Evolutionary conservation across 2,113 vertebrate genomes (phyloP).

Genomic region (Melanocharis versteri): DNA sequence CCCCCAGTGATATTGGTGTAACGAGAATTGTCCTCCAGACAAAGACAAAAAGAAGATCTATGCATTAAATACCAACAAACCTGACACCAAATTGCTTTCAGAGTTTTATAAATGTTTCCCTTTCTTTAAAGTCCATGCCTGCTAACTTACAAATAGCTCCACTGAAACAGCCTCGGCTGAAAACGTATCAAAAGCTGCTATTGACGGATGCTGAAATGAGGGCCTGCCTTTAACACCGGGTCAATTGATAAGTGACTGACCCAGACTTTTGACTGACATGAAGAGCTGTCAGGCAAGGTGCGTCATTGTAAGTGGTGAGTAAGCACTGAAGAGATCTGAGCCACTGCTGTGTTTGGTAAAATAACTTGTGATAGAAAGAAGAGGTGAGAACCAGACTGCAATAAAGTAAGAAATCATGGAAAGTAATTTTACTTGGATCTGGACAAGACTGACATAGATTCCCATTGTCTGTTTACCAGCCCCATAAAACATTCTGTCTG

Average conservation of each 20-base stretch:
- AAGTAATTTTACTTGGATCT: neutral
- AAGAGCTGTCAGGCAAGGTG: slow-evolving; percentile 70
- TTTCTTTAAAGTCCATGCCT: slow-evolving; percentile 40
- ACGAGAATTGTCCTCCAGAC: neutral
- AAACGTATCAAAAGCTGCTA: slow-evolving; percentile 72
- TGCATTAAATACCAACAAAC: neutral
- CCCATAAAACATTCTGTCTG: neutral
- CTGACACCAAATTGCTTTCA: neutral
- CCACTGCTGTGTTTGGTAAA: neutral
- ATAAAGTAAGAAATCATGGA: neutral
- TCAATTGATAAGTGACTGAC: slow-evolving; percentile 80
- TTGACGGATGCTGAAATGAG: slow-evolving; percentile 75
- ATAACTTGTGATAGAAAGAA: neutral
- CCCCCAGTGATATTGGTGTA: neutral
- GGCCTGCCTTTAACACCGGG: slow-evolving; percentile 74
- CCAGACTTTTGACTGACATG: slow-evolving; percentile 74
- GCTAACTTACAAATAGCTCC: slow-evolving; percentile 28
- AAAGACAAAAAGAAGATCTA: neutral
- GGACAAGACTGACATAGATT: neutral
- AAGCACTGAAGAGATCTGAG: neutral
- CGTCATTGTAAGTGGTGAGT: slow-evolving; percentile 35
- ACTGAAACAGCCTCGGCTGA: slow-evolving; percentile 10
- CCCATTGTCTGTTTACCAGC: neutral
- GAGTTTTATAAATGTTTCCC: neutral
- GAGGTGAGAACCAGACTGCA: neutral